Conservation (phyloP, 2,113 vertebrate species). For the Gymnobelideus leadbeateri region DNA sequence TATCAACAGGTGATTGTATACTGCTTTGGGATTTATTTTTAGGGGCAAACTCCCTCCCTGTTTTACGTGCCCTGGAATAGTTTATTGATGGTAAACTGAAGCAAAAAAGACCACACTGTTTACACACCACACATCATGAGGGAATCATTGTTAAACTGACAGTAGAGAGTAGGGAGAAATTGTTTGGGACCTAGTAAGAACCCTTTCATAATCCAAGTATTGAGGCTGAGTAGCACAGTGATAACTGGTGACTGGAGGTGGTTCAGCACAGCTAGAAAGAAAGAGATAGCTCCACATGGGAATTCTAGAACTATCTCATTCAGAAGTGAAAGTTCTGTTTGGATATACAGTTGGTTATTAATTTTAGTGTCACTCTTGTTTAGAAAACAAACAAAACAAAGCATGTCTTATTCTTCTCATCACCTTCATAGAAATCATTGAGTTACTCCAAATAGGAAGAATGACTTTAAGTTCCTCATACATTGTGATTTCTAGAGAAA, state of each 20-base stretch:
- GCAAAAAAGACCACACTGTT: neutral
- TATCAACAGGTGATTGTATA: neutral
- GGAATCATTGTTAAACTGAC: neutral
- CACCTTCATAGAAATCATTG: neutral
- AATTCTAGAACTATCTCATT: neutral
- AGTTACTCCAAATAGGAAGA: neutral
- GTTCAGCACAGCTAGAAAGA: neutral
- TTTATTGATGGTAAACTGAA: neutral
- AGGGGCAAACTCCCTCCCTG: neutral
- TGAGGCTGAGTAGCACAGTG: neutral
- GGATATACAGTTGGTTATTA: neutral
- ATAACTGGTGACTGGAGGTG: neutral
- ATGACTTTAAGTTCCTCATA: neutral
- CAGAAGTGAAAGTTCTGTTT: neutral
- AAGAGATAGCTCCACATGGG: neutral
- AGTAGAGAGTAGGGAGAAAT: neutral
- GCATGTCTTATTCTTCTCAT: neutral
- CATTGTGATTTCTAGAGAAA: neutral
- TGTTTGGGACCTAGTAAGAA: neutral
- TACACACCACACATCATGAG: neutral
- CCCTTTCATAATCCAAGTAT: neutral
- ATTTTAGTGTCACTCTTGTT: neutral
- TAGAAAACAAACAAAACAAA: neutral
- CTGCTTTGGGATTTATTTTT: neutral
- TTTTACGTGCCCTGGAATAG: neutral